A percentile compares a stretch with the other conserved stretches of the same genome.
These are phyloP conservation scores for Platyrinchus mystaceus DNA, from an alignment of 2,797 vertebrate genomes.

Conservation along the genomic window DNA sequence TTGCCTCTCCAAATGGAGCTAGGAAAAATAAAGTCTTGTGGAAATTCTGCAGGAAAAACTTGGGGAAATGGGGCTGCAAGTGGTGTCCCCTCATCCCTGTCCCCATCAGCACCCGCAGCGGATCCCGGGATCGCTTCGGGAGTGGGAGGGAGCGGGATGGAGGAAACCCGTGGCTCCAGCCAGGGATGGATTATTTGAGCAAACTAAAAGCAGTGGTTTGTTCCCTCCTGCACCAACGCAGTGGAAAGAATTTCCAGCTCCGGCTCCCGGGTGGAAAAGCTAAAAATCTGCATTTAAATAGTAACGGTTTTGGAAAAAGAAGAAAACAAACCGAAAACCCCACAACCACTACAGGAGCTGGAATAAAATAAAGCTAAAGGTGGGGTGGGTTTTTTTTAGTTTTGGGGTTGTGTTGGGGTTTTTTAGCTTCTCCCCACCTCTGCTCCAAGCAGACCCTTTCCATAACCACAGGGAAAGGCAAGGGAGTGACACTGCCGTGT, in stretches of 20 bases:
- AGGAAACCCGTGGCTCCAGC: slow-evolving; percentile 25
- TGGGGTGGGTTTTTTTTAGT: neutral
- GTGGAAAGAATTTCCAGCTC: slow-evolving; percentile 65
- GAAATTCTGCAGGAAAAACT: neutral
- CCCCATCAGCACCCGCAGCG: fast-evolving
- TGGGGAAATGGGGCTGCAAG: neutral
- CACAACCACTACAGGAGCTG: neutral
- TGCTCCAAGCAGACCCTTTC: neutral
- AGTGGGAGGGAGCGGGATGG: neutral
- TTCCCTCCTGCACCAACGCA: slow-evolving; percentile 55
- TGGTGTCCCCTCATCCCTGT: neutral
- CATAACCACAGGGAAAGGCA: neutral
- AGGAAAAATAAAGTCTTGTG: neutral
- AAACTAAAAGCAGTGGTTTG: slow-evolving; percentile 41
- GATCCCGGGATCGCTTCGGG: neutral
- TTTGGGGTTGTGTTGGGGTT: neutral
- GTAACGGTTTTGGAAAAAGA: slow-evolving; percentile 28
- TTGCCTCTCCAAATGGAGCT: fast-evolving
- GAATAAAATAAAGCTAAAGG: slow-evolving; percentile 3
- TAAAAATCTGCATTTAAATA: slow-evolving; percentile 62
- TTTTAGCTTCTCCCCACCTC: neutral
- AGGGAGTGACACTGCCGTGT: neutral
- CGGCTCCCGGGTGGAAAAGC: slow-evolving; percentile 16
- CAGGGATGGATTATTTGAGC: slow-evolving; percentile 48
- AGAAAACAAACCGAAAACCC: neutral